A percentile compares a stretch with the other conserved stretches of the same genome.
Conservation (phyloP, 1,140 invertebrate species). For the Arion vulgaris region DNA sequence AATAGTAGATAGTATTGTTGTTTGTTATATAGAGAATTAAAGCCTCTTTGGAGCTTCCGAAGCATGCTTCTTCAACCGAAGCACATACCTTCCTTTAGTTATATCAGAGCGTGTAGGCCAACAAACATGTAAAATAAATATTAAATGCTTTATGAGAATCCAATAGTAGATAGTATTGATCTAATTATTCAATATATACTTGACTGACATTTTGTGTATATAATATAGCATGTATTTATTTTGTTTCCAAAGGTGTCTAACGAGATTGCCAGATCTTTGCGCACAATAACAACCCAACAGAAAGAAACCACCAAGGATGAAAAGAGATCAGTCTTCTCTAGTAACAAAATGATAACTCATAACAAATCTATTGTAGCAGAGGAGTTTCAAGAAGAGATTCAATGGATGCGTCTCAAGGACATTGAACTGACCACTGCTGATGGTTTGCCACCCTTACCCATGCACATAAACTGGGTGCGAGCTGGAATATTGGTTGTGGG, state of each 20-base stretch:
- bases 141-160: too few relatives aligned
- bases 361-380: conserved; percentile 66
- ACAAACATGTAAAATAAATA: too few relatives aligned
- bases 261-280: conserved; percentile 32
- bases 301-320: conserved; percentile 26
- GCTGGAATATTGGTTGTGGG: conserved; percentile 98
- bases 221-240: too few relatives aligned
- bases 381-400: conserved; percentile 68
- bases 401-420: conserved; percentile 95
- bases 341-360: conserved; percentile 17
- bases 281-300: neutral
- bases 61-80: too few relatives aligned
- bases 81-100: too few relatives aligned
- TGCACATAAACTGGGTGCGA: conserved; percentile 98
- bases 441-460: conserved; percentile 94
- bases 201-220: too few relatives aligned
- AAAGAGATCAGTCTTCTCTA: conserved; percentile 36
- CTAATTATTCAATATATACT: too few relatives aligned
- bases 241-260: conserved; percentile 25
- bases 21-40: too few relatives aligned
- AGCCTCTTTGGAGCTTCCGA: too few relatives aligned
- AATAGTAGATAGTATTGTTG: too few relatives aligned
- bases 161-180: too few relatives aligned
- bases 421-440: conserved; percentile 95
- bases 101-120: too few relatives aligned